Percentiles rank a stretch among this genome's conserved stretches.
phyloP scores from a whole-genome alignment of 2,888 invertebrate genomes.

The Tanaodytes sp. region DNA sequence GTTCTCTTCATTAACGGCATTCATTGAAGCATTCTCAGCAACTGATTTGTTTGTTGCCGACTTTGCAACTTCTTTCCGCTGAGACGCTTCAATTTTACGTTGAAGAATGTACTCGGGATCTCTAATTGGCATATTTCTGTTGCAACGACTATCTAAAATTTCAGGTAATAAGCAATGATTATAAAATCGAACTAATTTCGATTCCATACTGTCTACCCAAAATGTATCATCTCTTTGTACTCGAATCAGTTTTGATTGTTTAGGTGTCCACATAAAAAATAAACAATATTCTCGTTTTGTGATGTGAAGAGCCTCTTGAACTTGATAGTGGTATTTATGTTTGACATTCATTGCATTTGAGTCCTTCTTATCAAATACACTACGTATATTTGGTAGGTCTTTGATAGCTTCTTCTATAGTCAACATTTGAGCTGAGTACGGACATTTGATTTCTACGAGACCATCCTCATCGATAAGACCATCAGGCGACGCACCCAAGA shows the following conservation, averaged over 20 bases:
- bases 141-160: constrained; percentile 15
- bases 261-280: constrained; percentile 12
- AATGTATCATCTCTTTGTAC: constrained; percentile 5
- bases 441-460: constrained; percentile 42
- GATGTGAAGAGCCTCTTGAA: not conserved
- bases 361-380: constrained; percentile 7
- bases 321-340: constrained; percentile 14
- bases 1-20: no score
- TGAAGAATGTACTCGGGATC: constrained; percentile 25
- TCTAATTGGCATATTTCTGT: constrained; percentile 5
- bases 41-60: no score
- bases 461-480: constrained; percentile 41
- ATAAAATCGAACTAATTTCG: constrained; percentile 6
- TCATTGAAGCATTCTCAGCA: no score
- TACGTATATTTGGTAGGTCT: constrained; percentile 7
- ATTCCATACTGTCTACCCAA: constrained; percentile 7
- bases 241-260: not conserved
- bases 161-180: constrained; percentile 14
- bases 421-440: constrained; percentile 11
- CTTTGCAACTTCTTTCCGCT: no score
- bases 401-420: constrained; percentile 13
- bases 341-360: constrained; percentile 6
- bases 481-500: constrained; percentile 45
- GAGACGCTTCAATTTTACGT: no score
- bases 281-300: not conserved